These are phyloP conservation scores for Oryzias woworae DNA, from an alignment of 2,113 vertebrate genomes.

Conservation along the genomic window DNA sequence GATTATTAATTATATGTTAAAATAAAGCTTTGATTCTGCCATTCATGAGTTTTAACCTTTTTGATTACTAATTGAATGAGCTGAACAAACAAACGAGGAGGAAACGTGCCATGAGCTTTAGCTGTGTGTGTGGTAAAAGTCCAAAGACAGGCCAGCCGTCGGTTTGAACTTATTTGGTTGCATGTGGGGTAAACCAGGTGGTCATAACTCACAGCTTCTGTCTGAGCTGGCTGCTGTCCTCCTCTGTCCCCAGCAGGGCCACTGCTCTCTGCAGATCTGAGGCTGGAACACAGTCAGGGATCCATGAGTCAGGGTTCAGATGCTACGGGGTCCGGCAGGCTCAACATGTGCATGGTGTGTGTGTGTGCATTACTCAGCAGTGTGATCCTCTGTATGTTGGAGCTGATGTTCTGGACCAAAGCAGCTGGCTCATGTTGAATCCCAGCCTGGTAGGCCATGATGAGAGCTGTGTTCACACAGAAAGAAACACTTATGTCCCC, in stretches of 20 bases:
- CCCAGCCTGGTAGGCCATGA: slow-evolving; percentile 77
- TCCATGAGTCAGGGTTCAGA: too few species aligned
- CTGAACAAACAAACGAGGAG: too few species aligned
- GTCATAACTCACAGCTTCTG: slow-evolving; percentile 87
- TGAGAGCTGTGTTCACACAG: slow-evolving; percentile 48
- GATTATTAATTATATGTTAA: too few species aligned
- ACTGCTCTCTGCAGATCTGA: slow-evolving; percentile 90
- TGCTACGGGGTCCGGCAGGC: too few species aligned
- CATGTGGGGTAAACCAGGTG: not conserved
- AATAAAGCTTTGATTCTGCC: too few species aligned
- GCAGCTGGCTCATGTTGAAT: slow-evolving; percentile 59
- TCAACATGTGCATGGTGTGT: not conserved
- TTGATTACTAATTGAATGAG: too few species aligned
- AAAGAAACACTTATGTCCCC: not conserved
- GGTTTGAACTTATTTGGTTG: not conserved
- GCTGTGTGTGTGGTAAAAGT: too few species aligned
- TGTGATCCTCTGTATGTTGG: slow-evolving; percentile 79
- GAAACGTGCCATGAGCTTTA: too few species aligned
- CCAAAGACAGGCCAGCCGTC: too few species aligned
- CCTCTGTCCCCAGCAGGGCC: slow-evolving; percentile 86
- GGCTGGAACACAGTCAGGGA: slow-evolving; percentile 68
- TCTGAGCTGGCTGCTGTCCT: slow-evolving; percentile 84
- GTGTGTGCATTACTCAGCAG: slow-evolving; percentile 69
- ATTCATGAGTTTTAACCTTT: too few species aligned
- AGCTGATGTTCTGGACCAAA: slow-evolving; percentile 72